A percentile compares a stretch with the other conserved stretches of the same genome.
Conservation (phyloP, 2,113 vertebrate genomes). For the Heloderma charlesbogerti region DNA sequence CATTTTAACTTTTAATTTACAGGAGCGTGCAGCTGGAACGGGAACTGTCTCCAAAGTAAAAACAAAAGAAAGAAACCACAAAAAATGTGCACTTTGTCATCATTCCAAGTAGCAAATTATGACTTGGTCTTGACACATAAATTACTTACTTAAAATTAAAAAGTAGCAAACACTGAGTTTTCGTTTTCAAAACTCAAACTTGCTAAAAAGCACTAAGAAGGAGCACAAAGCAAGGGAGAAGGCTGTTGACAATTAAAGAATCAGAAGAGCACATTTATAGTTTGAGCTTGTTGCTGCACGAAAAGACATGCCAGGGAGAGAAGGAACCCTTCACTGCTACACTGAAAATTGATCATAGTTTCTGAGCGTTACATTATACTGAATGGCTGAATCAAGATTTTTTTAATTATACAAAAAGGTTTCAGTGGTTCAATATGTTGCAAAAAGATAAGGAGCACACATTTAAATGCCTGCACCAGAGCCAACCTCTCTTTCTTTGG, state of each 20-base stretch:
- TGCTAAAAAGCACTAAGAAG: neutral
- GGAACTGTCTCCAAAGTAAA: conserved; percentile 8
- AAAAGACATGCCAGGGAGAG: neutral
- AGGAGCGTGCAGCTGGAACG: conserved; percentile 9
- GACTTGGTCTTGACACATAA: conserved; percentile 5
- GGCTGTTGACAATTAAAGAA: neutral
- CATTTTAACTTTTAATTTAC: conserved; percentile 24
- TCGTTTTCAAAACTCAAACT: neutral
- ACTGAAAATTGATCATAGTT: neutral
- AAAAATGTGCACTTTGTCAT: conserved; percentile 10
- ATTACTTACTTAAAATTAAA: conserved; percentile 9
- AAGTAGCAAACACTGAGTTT: conserved; percentile 1
- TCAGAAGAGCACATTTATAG: neutral
- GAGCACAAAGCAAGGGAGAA: neutral
- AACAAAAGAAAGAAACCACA: neutral
- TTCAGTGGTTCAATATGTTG: neutral
- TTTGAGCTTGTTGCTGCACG: neutral
- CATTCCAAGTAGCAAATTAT: neutral
- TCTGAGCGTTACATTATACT: neutral
- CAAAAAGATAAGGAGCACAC: neutral
- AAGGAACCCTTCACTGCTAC: neutral
- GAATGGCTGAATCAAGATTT: neutral
- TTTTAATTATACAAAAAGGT: neutral
- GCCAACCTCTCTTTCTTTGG: neutral
- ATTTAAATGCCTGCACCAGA: neutral